These are phyloP conservation scores for Cyrtodaria siliqua DNA, from an alignment of 2,888 invertebrate genomes.

Conservation along the genomic window DNA sequence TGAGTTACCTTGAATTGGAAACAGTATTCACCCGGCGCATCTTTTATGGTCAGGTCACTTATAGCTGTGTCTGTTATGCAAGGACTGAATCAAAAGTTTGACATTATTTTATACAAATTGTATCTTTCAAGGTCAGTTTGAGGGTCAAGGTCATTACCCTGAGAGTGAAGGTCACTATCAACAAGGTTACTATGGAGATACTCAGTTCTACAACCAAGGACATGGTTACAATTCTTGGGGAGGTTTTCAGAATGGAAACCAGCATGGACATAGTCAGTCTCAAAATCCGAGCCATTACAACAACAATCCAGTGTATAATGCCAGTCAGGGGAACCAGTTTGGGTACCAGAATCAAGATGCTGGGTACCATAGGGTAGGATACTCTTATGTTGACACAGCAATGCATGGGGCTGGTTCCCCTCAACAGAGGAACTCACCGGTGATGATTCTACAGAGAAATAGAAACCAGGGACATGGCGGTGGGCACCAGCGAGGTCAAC, in stretches of 20 bases:
- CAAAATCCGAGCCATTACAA: slow-evolving; percentile 37
- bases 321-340: slow-evolving; percentile 16
- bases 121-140: slow-evolving; percentile 15
- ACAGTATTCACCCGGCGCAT: no score
- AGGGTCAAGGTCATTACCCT: slow-evolving; percentile 19
- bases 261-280: slow-evolving; percentile 17
- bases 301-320: slow-evolving; percentile 32
- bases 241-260: slow-evolving; percentile 40
- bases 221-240: slow-evolving; percentile 55
- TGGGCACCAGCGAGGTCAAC: slow-evolving; percentile 18
- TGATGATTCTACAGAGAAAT: slow-evolving; percentile 76
- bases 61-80: no score
- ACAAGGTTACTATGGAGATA: slow-evolving; percentile 31
- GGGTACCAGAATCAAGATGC: slow-evolving; percentile 37
- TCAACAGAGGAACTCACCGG: slow-evolving; percentile 69
- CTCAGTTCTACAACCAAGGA: slow-evolving; percentile 38
- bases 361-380: slow-evolving; percentile 43
- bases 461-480: slow-evolving; percentile 26
- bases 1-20: no score
- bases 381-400: slow-evolving; percentile 56
- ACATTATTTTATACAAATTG: no score
- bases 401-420: slow-evolving; percentile 57
- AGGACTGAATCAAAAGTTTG: no score
- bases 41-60: no score
- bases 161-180: no score